A percentile compares a stretch with the other conserved stretches of the same genome.
These are phyloP conservation scores for Tyrannus savana DNA, from an alignment of 2,113 vertebrate genomes.

Conservation along the genomic window DNA sequence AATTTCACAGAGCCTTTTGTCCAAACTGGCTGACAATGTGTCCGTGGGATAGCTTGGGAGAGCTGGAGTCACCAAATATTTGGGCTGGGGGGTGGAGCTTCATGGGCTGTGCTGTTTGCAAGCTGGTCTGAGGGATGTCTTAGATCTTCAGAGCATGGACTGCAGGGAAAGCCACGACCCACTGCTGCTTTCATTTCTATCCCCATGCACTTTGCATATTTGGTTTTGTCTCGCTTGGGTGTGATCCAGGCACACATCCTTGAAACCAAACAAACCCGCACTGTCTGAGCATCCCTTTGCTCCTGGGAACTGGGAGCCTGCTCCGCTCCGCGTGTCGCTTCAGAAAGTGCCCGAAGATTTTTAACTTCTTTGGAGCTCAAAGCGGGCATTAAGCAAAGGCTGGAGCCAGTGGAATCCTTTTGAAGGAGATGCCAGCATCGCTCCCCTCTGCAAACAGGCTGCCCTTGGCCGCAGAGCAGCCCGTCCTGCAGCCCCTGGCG, in stretches of 20 bases:
- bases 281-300: not conserved
- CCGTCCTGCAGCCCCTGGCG: not conserved
- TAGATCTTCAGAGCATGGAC: not conserved
- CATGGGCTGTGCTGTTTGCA: not conserved
- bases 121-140: not conserved
- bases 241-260: not conserved
- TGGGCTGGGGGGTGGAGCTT: not conserved
- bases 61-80: not conserved
- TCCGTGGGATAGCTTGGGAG: not conserved
- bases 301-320: not conserved
- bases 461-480: not conserved
- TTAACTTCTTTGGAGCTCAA: not conserved
- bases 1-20: not conserved
- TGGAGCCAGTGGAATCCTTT: constrained; percentile 12
- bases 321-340: not conserved
- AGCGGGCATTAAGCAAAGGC: constrained; percentile 18
- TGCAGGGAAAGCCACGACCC: not conserved
- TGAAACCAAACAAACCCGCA: not conserved
- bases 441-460: constrained; percentile 23
- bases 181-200: constrained; percentile 1
- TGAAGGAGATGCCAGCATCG: constrained; percentile 42
- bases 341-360: not conserved
- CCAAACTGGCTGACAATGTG: not conserved
- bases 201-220: constrained; percentile 6
- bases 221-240: not conserved